Percentiles rank a stretch among this genome's conserved stretches.
These are phyloP conservation scores for Crenichthys baileyi DNA, from an alignment of 2,797 vertebrate species.

Conservation along the genomic window DNA sequence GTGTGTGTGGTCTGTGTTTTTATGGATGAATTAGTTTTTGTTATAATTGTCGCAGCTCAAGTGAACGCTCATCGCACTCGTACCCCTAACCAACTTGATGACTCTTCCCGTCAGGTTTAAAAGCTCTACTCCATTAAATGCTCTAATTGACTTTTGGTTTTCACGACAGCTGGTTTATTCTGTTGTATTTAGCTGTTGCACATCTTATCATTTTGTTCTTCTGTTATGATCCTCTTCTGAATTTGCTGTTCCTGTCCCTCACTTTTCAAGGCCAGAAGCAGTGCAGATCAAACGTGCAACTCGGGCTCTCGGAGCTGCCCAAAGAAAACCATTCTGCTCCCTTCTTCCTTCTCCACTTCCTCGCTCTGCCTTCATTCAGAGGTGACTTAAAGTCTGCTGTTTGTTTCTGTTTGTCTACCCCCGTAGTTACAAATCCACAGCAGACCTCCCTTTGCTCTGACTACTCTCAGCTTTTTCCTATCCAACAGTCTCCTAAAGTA, in stretches of 20 bases:
- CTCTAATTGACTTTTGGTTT: neutral
- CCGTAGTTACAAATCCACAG: slow-evolving; percentile 3
- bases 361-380: slow-evolving; percentile 80
- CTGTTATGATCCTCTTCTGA: slow-evolving; percentile 34
- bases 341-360: slow-evolving; percentile 82
- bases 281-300: slow-evolving; percentile 69
- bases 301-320: slow-evolving; percentile 90
- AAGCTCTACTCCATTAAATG: neutral
- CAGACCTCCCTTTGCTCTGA: slow-evolving; percentile 1
- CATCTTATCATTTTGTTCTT: neutral
- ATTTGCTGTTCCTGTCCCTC: slow-evolving; percentile 51
- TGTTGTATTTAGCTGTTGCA: neutral
- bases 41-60: neutral
- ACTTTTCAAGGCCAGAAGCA: slow-evolving; percentile 81
- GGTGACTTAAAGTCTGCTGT: slow-evolving; percentile 75
- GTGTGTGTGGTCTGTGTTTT: neutral
- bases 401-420: slow-evolving; percentile 41
- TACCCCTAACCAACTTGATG: neutral
- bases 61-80: neutral
- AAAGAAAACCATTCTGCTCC: slow-evolving; percentile 97
- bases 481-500: slow-evolving; percentile 1
- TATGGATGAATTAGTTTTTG: neutral
- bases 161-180: neutral
- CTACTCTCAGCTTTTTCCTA: neutral
- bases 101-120: neutral